Base-by-base conservation (phyloP, 2,797 vertebrate species). In the Harpagifer antarcticus region DNA sequence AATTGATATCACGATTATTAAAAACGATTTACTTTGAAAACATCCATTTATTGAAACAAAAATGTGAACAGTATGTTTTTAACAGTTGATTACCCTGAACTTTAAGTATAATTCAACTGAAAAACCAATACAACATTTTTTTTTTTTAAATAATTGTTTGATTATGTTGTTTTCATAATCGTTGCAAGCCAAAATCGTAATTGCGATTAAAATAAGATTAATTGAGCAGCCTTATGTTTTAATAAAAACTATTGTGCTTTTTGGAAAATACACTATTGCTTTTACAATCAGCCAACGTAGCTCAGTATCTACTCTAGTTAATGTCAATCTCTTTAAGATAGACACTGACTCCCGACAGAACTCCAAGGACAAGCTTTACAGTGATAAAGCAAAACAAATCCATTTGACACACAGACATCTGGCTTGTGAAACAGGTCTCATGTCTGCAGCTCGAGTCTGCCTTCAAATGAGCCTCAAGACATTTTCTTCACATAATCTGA, bases 271-370 rank as follows among this genome's bases (percentile, higher is more conserved):
- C 6, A 56, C 69, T 17, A 15, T 19, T 43, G 65, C 54, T 73
- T 48, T 11, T 68, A 69, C 70, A 74, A 68, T 56, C 53, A 77
- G 65, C 45, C 47, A 67, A 76, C 64, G 23, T 23, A 23, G 23
- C 23, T 23, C 23, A 23, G 23, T 23, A 23, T 23, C 23, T 23
- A 85, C 31, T 58, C 47, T 84, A 69, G 84, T 87, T 79, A 76
- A 76, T 56, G 54, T 58, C 72, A 83, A 33, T 84, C 69, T 72
- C 45, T 82, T 48, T 19, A 53, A 77, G 40, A 82, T 27, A 84
- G 65, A 81, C 33, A 53, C 57, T 17, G 50, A 78, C 71, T 50
- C 45, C 43, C 74, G 55, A 74, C 70, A 74, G 63, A 85, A 70
- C 61, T 82, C 68, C 56, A 53, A 78, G 72, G 72, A 74, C 73